These are phyloP conservation scores for Esperia sulphurella DNA, from an alignment of 2,888 invertebrate genomes.

Conservation along the genomic window DNA sequence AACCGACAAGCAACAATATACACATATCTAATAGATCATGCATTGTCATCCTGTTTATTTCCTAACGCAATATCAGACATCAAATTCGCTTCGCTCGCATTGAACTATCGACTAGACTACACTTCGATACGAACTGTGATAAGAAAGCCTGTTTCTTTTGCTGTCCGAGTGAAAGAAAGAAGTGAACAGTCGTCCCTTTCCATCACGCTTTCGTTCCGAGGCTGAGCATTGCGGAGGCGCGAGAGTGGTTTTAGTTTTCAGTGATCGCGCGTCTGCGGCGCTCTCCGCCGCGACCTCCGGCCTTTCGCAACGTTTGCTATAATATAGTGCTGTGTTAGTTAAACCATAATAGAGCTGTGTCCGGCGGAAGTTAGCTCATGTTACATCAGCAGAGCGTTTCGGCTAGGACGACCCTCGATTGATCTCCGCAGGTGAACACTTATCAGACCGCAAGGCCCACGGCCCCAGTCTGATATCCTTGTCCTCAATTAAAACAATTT, in stretches of 20 bases:
- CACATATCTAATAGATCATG: too few species aligned
- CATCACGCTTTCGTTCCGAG: conserved; percentile 61
- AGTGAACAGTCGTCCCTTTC: conserved; percentile 69
- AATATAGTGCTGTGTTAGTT: conserved; percentile 52
- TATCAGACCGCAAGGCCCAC: conserved; percentile 12
- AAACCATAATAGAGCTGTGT: conserved; percentile 29
- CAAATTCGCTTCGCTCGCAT: conserved; percentile 8
- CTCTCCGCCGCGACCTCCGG: conserved; percentile 67
- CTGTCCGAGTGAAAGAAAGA: conserved; percentile 58
- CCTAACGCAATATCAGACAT: too few species aligned
- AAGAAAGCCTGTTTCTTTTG: conserved; percentile 58
- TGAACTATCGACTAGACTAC: background rate
- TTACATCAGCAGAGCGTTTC: conserved; percentile 35
- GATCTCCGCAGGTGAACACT: conserved; percentile 47
- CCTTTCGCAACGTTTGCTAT: conserved; percentile 53
- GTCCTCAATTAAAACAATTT: conserved; percentile 72
- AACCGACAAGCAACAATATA: background rate
- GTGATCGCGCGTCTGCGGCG: conserved; percentile 66
- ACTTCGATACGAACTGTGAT: conserved; percentile 25
- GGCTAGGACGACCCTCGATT: conserved; percentile 34
- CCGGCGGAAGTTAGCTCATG: conserved; percentile 45
- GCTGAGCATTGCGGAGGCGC: conserved; percentile 35
- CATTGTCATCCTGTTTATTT: too few species aligned
- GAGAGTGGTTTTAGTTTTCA: conserved; percentile 68
- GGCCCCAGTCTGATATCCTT: conserved; percentile 61